Evolutionary conservation across 1,140 invertebrate species (phyloP), one percentile per base, ranked within the genome.

Genomic region (Pogonomyrmex barbatus): DNA sequence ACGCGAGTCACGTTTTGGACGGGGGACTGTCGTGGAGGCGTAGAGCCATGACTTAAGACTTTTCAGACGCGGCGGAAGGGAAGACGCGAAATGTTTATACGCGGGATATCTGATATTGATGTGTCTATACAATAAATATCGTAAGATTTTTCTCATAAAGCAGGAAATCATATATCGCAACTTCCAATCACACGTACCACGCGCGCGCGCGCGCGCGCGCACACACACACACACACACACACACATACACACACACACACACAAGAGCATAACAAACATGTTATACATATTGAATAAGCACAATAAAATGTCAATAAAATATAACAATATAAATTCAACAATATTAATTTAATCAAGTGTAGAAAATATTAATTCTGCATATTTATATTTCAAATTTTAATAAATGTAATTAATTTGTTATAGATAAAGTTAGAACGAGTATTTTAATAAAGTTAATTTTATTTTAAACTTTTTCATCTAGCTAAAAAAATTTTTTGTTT

Each of bases 1-100:
- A 91, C 90, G 90, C 89, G 90, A 91, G 89, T 91, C 90, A 91
- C 90, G 90, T 91, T 91, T 89, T 87, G 85, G 73, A 56, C 89
- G 89, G 73, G 78, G 62, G 81, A 82, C 76, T 76, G 68, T 60
- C 54, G 79, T 60, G 79, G 68, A 88, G 84, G 90, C 89, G 78
- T 79, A 77, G 58, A 73, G 63, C 62, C 62, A 73, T 88, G 89
- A 90, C 87, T 88, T 78, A 63, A 90, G 87, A 90, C 88, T 90
- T 90, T 88, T 90, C 81, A 76, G 70, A 84, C 73, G 47, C 60
- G 12, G 24, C 62, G 17, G 33, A 83, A 83, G 17, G 10, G 9
- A 33, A 83, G 52, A 75, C 79, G 79, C 79, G 42, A 83, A 83
- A 83, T 83, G 42, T 83, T 83, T 83, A 83, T 50, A 75, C 50